phyloP scores from a whole-genome alignment of 2,888 invertebrate genomes.

The Stenodema calcarata region DNA sequence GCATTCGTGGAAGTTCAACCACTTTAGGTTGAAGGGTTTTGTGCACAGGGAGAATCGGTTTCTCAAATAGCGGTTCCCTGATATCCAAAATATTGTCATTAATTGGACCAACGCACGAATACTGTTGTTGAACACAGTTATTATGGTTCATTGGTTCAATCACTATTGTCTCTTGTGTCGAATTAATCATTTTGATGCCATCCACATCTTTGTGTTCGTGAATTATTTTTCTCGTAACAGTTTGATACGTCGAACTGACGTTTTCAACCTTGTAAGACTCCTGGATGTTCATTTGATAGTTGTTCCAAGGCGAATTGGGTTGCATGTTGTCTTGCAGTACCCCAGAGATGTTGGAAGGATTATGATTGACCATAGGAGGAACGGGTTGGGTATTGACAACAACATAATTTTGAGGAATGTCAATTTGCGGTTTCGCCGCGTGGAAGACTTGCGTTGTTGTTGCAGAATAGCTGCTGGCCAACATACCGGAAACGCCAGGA shows the following conservation, averaged over 20 bases:
- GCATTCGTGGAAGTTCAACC: conserved; percentile 52
- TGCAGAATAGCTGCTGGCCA: conserved; percentile 82
- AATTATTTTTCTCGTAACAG: conserved; percentile 52
- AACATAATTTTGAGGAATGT: conserved; percentile 56
- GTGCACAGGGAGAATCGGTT: background rate
- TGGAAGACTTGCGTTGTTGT: conserved; percentile 85
- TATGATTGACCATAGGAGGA: conserved; percentile 29
- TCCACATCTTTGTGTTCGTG: conserved; percentile 54
- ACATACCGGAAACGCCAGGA: conserved; percentile 79
- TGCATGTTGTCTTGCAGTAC: conserved; percentile 34
- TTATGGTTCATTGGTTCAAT: conserved; percentile 34
- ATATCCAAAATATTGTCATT: conserved; percentile 5
- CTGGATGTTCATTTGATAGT: conserved; percentile 54
- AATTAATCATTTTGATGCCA: conserved; percentile 53
- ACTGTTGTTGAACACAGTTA: conserved; percentile 20
- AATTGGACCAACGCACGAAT: background rate
- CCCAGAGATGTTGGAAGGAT: conserved; percentile 26
- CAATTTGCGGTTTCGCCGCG: conserved; percentile 69
- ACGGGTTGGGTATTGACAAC: conserved; percentile 55
- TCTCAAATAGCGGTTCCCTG: conserved; percentile 10
- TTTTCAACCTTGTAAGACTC: conserved; percentile 52
- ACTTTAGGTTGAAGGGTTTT: conserved; percentile 47
- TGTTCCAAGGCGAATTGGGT: conserved; percentile 52
- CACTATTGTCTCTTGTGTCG: conserved; percentile 42
- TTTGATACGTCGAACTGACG: conserved; percentile 53